These are phyloP conservation scores for Balearica regulorum DNA, from an alignment of 2,797 vertebrate species.

Conservation along the genomic window DNA sequence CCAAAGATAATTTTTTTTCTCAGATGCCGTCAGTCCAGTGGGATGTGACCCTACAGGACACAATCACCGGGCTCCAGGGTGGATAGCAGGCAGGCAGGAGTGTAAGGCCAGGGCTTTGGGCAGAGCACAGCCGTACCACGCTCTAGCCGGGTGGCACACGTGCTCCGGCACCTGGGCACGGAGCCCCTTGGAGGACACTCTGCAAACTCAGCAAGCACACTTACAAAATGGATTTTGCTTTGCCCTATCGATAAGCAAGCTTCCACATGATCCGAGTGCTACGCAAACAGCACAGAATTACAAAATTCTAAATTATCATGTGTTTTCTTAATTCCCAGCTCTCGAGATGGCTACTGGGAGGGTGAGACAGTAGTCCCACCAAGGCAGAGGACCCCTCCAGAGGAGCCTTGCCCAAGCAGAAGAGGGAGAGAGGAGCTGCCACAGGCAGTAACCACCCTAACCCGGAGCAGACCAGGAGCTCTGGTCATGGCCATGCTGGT, in stretches of 20 bases:
- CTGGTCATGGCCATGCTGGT: accelerated
- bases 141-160: too few relatives aligned
- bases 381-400: background rate
- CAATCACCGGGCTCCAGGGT: accelerated
- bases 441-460: background rate
- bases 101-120: background rate
- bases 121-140: background rate
- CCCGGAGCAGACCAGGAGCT: background rate
- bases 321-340: background rate
- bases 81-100: background rate
- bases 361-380: background rate
- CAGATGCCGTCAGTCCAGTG: background rate
- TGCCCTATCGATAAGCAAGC: background rate
- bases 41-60: background rate
- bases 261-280: background rate
- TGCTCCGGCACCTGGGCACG: background rate
- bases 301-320: background rate
- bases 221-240: background rate
- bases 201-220: background rate
- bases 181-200: background rate
- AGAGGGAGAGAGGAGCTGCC: background rate
- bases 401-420: background rate
- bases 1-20: background rate
- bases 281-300: accelerated
- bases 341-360: background rate